These are phyloP conservation scores for Chaetops frenatus DNA, from an alignment of 2,113 vertebrate species.

Conservation along the genomic window DNA sequence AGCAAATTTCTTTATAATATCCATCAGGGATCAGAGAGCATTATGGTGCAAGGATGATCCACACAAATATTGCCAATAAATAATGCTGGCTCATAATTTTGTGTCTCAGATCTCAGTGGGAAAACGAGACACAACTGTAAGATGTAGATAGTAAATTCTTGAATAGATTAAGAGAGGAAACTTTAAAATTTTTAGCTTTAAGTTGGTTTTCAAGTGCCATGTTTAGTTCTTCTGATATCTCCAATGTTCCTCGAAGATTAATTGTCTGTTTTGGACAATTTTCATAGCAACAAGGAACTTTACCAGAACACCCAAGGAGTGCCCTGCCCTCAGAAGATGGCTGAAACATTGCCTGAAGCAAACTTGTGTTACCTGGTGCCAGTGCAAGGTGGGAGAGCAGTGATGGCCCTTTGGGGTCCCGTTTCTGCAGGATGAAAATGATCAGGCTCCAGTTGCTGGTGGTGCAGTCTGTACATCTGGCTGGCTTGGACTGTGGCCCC, in stretches of 20 bases:
- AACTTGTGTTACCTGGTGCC: background rate
- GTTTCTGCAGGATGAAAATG: background rate
- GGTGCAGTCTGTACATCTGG: background rate
- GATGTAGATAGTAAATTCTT: background rate
- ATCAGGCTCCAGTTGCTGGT: background rate
- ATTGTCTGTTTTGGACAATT: background rate
- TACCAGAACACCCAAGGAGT: background rate
- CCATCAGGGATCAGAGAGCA: background rate
- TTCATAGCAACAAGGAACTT: background rate
- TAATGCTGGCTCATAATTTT: background rate
- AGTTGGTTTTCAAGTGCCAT: background rate
- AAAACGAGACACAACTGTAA: constrained; percentile 34
- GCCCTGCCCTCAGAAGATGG: background rate
- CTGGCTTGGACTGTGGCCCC: background rate
- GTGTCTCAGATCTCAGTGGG: constrained; percentile 44
- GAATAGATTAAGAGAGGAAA: constrained; percentile 30
- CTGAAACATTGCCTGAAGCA: background rate
- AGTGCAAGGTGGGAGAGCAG: background rate
- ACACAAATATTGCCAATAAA: background rate
- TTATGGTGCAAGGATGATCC: background rate
- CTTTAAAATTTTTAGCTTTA: background rate
- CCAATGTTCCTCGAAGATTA: background rate
- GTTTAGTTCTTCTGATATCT: background rate
- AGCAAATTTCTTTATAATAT: background rate
- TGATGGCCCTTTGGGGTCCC: accelerated